Conservation (phyloP, 1,140 invertebrate species). For the Drusus annulatus region DNA sequence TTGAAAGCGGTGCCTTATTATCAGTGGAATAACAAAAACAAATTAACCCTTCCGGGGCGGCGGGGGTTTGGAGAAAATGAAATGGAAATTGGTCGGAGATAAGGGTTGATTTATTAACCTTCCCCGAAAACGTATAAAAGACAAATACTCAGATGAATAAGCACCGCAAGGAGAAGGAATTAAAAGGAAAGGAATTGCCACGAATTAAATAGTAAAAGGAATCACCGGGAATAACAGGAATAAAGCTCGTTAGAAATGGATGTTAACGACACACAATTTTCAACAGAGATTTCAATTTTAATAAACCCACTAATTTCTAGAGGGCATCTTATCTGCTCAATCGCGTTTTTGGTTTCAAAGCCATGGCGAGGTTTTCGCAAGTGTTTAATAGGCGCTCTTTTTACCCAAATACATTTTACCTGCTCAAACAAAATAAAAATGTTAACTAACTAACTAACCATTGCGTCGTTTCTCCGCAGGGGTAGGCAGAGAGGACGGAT, state of each 20-base stretch:
- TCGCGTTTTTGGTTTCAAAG: neutral
- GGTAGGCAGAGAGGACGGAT: too few species aligned
- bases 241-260: neutral
- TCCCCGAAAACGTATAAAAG: constrained; percentile 29
- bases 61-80: constrained; percentile 1
- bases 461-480: too few species aligned
- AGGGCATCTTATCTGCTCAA: neutral
- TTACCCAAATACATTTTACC: too few species aligned
- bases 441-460: too few species aligned
- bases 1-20: constrained; percentile 44
- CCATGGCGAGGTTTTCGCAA: neutral
- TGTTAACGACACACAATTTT: neutral
- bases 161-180: constrained; percentile 5
- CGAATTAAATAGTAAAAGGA: constrained; percentile 14
- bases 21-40: constrained; percentile 47
- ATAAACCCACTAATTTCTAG: neutral
- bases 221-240: neutral
- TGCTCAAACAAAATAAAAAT: too few species aligned
- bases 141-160: constrained; percentile 40
- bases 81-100: constrained; percentile 45
- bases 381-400: neutral
- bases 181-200: constrained; percentile 23
- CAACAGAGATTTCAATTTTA: constrained; percentile 1
- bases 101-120: constrained; percentile 49
- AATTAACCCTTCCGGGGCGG: constrained; percentile 30